Conservation (phyloP, 1,140 invertebrate genomes). For the Pseudomyrmex cubaensis region DNA sequence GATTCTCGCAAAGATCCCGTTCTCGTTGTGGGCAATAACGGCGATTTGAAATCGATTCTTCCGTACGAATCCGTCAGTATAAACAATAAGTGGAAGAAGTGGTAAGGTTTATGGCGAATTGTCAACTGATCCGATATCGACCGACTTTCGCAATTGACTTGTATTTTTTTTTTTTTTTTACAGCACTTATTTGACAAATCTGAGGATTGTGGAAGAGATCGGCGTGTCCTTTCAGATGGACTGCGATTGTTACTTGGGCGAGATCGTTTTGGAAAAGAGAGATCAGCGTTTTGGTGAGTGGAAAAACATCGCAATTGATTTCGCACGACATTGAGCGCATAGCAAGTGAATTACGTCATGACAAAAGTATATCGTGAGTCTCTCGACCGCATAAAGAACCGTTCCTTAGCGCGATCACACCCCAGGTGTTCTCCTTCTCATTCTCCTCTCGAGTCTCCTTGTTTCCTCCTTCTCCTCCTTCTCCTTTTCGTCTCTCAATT, state of each 20-base stretch:
- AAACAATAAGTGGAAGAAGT: constrained; percentile 77
- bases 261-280: constrained; percentile 76
- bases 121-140: background rate
- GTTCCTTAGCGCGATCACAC: constrained; percentile 12
- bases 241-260: constrained; percentile 78
- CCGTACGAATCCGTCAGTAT: constrained; percentile 69
- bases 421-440: background rate
- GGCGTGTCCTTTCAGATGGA: constrained; percentile 74
- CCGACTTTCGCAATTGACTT: background rate
- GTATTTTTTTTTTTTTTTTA: background rate
- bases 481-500: background rate
- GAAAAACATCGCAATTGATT: background rate
- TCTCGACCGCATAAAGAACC: constrained; percentile 45
- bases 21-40: constrained; percentile 76
- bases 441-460: background rate
- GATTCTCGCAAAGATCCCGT: constrained; percentile 62
- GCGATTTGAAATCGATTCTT: constrained; percentile 68
- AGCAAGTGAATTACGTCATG: constrained; percentile 58
- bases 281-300: constrained; percentile 62
- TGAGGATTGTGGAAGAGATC: constrained; percentile 79
- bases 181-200: constrained; percentile 76
- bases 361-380: constrained; percentile 57
- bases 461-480: background rate
- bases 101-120: constrained; percentile 69
- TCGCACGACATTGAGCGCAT: constrained; percentile 18